Evolutionary conservation across 2,888 invertebrate species (phyloP), one percentile per base, ranked within the genome.

Genomic region (Eumerus sabulonum): DNA sequence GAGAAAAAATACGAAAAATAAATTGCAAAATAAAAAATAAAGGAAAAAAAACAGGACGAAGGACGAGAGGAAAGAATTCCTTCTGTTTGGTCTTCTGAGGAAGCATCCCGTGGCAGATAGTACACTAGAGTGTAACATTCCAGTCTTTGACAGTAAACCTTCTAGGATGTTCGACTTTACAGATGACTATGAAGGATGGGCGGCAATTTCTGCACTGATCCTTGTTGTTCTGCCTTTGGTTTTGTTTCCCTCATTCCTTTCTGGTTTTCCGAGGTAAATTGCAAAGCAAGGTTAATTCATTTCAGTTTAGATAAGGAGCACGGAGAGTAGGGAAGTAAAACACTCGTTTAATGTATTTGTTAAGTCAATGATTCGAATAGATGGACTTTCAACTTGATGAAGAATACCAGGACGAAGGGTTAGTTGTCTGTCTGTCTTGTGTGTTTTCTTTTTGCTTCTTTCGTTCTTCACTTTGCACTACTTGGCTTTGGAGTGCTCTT

Each of bases 291-390:
- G 51, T 72, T 64, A 72, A 72, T 72, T 72, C 64, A 36, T 64
- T 64, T 57, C 45, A 45, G 57, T 64, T 57, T 27, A 19, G n/a
- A 64, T 42, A 27, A 27, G 27, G 27, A 27, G 27, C 3, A 27
- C 2, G 7, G 27, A 7, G 27, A 27, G 57, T 27, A 50, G 11
- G 40, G 57, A 71, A 48, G 71, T 44, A 57, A 63, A 57, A 53
- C 72, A 64, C 45, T 57, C 64, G 40, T 59, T 72, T 53, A 72
- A 50, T 72, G 64, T 72, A 64, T 64, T 72, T 72, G 72, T 51
- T 72, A 59, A 64, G 72, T 72, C 72, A 64, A 72, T 72, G 72
- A 72, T 57, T 72, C 51, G 45, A 36, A 72, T 45, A 57, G 70
- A 71, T 63, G 54, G 35, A 71, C 54, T 50, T 42, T 51, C 19